phyloP scores from a whole-genome alignment of 2,113 vertebrate species.

The Arothron firmamentum region DNA sequence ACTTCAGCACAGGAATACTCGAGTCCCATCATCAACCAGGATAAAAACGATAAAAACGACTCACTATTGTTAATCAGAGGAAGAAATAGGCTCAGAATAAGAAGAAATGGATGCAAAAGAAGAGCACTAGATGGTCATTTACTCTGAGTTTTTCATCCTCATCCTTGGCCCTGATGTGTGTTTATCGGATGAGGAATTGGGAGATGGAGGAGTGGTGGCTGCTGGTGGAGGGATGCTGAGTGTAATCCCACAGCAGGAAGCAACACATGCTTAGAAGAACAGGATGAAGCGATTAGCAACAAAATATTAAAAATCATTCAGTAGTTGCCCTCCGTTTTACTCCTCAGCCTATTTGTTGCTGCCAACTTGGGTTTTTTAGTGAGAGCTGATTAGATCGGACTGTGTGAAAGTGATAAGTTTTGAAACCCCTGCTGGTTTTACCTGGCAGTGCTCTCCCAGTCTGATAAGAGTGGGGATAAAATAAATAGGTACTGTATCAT shows the following conservation, averaged over 20 bases:
- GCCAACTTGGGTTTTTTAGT: too few relatives aligned
- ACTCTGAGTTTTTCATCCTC: not conserved
- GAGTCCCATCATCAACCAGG: not conserved
- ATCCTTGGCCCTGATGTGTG: constrained; percentile 3
- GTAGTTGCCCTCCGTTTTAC: not conserved
- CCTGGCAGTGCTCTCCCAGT: too few relatives aligned
- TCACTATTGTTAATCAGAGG: not conserved
- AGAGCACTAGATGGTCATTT: constrained; percentile 1
- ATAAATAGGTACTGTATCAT: too few relatives aligned
- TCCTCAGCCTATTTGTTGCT: too few relatives aligned
- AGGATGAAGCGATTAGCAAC: constrained; percentile 14
- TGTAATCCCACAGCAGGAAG: constrained; percentile 41
- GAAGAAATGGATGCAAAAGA: not conserved
- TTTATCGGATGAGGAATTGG: constrained; percentile 4
- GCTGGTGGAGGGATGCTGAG: constrained; percentile 13
- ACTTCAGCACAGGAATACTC: not conserved
- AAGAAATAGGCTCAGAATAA: not conserved
- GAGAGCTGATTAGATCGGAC: too few relatives aligned
- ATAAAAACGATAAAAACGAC: constrained; percentile 2
- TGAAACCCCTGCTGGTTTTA: too few relatives aligned
- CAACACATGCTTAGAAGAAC: constrained; percentile 15
- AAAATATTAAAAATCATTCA: not conserved
- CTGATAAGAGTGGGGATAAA: too few relatives aligned
- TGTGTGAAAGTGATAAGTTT: too few relatives aligned
- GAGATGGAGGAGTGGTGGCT: not conserved